Evolutionary conservation across 2,113 vertebrate species (phyloP).

Genomic region (Brachypteracias leptosomus): DNA sequence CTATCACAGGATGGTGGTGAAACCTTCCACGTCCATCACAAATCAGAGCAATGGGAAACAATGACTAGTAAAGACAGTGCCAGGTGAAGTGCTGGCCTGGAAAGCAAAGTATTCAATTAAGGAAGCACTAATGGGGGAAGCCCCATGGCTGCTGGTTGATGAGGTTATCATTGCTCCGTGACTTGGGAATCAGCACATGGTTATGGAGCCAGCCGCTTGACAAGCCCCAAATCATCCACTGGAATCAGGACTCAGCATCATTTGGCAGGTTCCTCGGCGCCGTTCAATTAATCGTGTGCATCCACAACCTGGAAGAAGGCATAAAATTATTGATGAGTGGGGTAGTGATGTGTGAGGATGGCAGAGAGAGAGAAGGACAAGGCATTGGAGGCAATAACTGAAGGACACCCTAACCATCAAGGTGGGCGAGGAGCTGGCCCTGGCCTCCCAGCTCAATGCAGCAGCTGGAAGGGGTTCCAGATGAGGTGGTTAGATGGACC

Average conservation of each 20-base stretch:
- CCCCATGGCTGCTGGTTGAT: rapidly evolving
- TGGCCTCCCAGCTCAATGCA: background rate
- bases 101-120: background rate
- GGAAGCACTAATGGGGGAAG: background rate
- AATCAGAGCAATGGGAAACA: background rate
- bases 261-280: background rate
- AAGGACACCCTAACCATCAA: background rate
- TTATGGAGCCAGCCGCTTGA: background rate
- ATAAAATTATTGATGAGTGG: background rate
- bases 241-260: background rate
- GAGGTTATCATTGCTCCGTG: background rate
- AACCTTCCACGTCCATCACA: background rate
- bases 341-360: rapidly evolving
- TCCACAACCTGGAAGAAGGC: background rate
- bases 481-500: rapidly evolving
- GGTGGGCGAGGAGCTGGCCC: background rate
- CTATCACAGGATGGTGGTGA: background rate
- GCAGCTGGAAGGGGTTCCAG: background rate
- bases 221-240: background rate
- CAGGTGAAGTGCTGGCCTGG: background rate
- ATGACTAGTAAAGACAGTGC: background rate
- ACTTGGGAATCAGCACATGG: background rate
- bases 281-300: too few species aligned
- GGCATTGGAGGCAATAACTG: background rate
- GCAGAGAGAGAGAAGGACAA: background rate